Percentiles rank a stretch among this genome's conserved stretches.
phyloP scores from a whole-genome alignment of 1,140 invertebrate genomes.

The Copidosoma floridanum region DNA sequence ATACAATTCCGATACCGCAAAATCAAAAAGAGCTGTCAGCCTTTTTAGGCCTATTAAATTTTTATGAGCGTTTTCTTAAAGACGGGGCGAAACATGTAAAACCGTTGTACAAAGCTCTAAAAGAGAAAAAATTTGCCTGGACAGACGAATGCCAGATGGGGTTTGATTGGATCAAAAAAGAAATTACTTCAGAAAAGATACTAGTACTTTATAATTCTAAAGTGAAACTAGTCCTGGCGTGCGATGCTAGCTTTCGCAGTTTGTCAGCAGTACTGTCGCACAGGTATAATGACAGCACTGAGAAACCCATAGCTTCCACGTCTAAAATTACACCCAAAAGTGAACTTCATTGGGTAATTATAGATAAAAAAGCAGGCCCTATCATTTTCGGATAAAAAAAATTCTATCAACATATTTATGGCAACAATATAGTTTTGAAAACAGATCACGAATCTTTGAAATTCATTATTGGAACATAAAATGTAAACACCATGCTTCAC shows the following conservation, averaged over 20 bases:
- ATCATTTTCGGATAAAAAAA: constrained; percentile 46
- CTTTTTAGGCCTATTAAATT: constrained; percentile 35
- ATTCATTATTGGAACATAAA: constrained; percentile 41
- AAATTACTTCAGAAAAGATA: constrained; percentile 30
- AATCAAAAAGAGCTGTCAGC: constrained; percentile 33
- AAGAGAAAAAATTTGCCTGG: constrained; percentile 16
- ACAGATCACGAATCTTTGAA: constrained; percentile 49
- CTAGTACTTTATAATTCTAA: constrained; percentile 29
- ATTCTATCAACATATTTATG: constrained; percentile 54
- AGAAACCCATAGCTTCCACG: constrained; percentile 53
- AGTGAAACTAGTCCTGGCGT: constrained; percentile 18
- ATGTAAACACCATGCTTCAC: constrained; percentile 20
- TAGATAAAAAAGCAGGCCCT: constrained; percentile 54
- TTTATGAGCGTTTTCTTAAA: constrained; percentile 32
- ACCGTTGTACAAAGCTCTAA: constrained; percentile 9
- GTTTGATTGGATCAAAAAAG: constrained; percentile 32
- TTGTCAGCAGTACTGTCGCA: constrained; percentile 56
- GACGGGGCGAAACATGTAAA: constrained; percentile 9
- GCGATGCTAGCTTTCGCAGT: constrained; percentile 55
- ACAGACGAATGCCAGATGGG: constrained; percentile 29
- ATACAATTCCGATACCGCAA: constrained; percentile 29
- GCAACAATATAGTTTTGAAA: constrained; percentile 42
- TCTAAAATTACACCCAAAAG: constrained; percentile 48
- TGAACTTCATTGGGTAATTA: constrained; percentile 52
- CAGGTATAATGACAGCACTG: constrained; percentile 37